Evolutionary conservation across 1,140 invertebrate species (phyloP).

Genomic region (Aphis craccivora): DNA sequence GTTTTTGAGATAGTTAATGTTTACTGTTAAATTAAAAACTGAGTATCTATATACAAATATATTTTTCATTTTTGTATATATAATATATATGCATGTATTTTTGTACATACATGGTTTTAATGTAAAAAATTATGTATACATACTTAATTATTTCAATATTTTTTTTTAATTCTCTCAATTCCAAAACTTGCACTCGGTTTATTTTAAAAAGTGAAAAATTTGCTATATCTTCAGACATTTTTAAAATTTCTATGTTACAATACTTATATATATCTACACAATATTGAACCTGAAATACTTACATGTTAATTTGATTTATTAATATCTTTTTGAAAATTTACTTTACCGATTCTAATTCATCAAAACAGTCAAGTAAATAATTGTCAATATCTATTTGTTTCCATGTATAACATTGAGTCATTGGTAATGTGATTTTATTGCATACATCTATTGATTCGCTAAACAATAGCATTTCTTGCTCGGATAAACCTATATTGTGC

Average conservation of each 20-base stretch:
- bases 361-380: background rate
- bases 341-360: slow-evolving; percentile 29
- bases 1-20: background rate
- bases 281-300: slow-evolving; percentile 2
- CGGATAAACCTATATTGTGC: slow-evolving; percentile 27
- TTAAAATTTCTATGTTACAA: slow-evolving; percentile 32
- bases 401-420: slow-evolving; percentile 13
- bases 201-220: slow-evolving; percentile 3
- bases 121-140: background rate
- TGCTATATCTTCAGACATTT: slow-evolving; percentile 3
- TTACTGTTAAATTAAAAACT: background rate
- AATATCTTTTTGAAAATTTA: background rate
- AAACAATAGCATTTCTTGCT: slow-evolving; percentile 51
- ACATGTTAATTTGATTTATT: background rate
- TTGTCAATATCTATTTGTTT: background rate
- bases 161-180: background rate
- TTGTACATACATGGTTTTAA: background rate
- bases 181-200: background rate
- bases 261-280: slow-evolving; percentile 9
- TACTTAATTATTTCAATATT: slow-evolving; percentile 30
- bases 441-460: slow-evolving; percentile 12
- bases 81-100: background rate
- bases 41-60: background rate
- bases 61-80: background rate
- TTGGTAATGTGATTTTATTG: slow-evolving; percentile 26